These are phyloP conservation scores for Xanthia togata DNA, from an alignment of 2,888 invertebrate genomes.

Conservation along the genomic window DNA sequence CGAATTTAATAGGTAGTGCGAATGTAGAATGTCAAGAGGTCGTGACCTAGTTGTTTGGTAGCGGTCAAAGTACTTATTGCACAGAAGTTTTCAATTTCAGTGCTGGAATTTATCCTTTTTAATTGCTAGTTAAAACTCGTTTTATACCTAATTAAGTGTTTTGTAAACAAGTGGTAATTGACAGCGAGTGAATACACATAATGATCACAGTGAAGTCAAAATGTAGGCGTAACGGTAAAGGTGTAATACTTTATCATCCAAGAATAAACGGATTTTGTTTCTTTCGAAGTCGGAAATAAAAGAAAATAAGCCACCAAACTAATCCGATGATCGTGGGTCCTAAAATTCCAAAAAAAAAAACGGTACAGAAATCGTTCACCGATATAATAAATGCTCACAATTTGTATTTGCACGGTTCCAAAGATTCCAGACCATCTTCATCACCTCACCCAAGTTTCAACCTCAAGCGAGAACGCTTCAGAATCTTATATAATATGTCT, in stretches of 20 bases:
- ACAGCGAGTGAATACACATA: no score
- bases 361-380: neutral
- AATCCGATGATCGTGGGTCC: neutral
- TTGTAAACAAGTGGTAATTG: no score
- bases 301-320: neutral
- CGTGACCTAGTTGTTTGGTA: neutral
- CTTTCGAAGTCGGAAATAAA: neutral
- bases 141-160: no score
- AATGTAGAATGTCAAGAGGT: slow-evolving; percentile 17
- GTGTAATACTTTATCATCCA: neutral
- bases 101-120: neutral
- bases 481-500: slow-evolving; percentile 16
- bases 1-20: neutral
- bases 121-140: no score
- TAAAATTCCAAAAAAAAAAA: neutral
- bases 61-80: neutral
- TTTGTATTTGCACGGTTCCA: slow-evolving; percentile 18
- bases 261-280: neutral
- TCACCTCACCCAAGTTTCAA: slow-evolving; percentile 1
- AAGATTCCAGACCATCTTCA: neutral
- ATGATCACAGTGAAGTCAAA: no score
- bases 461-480: slow-evolving; percentile 8
- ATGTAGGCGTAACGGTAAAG: neutral
- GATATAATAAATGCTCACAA: slow-evolving; percentile 7
- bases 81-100: neutral